Evolutionary conservation across 1,140 invertebrate genomes (phyloP).

Genomic region (Heliconius nattereri): DNA sequence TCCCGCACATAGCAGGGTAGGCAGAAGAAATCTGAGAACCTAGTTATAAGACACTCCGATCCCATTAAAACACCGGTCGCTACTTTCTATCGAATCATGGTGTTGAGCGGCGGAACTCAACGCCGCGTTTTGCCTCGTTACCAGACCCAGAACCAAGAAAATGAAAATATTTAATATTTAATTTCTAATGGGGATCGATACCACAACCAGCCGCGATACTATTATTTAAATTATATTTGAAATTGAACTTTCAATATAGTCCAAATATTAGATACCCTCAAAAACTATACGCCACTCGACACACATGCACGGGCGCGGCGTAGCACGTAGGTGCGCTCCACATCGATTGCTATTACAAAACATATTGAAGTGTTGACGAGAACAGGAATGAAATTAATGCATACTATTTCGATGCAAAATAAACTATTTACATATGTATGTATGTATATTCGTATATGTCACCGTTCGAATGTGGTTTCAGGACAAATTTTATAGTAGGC

Average conservation of each 20-base stretch:
- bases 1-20: no score
- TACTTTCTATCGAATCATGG: no score
- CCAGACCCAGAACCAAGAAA: no score
- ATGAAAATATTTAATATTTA: no score
- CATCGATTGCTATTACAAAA: slow-evolving; percentile 7
- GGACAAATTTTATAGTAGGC: background rate
- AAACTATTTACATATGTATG: background rate
- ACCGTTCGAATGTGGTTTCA: background rate
- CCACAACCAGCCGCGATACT: no score
- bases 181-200: no score
- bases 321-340: background rate
- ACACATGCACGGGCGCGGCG: background rate
- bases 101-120: no score
- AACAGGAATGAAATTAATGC: slow-evolving; percentile 4
- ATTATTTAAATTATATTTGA: background rate
- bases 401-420: slow-evolving; percentile 4
- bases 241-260: background rate
- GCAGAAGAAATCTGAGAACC: no score
- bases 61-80: no score
- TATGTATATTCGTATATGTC: background rate
- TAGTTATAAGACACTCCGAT: no score
- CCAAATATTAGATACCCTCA: background rate
- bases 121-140: no score
- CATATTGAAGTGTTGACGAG: background rate
- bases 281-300: slow-evolving; percentile 1